phyloP scores from a whole-genome alignment of 2,113 vertebrate genomes.

The Peromyscus polionotus region DNA sequence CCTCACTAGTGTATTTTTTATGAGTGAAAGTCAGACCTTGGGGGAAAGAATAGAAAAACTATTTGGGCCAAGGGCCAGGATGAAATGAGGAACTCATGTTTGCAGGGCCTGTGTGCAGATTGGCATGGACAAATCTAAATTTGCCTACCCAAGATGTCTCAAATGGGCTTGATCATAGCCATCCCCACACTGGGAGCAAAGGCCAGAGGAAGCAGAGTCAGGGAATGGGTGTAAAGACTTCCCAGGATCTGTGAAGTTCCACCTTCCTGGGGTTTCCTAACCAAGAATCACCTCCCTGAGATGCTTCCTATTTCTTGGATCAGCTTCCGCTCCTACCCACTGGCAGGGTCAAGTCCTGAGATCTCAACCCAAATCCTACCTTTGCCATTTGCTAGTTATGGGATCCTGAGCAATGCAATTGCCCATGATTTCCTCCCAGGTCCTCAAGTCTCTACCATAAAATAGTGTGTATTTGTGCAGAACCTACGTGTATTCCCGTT shows the following conservation, averaged over 20 bases:
- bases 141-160: not conserved
- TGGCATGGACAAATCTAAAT: not conserved
- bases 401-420: too few relatives aligned
- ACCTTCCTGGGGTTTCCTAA: not conserved
- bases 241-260: fast-evolving
- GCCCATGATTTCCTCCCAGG: not conserved
- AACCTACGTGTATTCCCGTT: too few relatives aligned
- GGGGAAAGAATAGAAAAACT: not conserved
- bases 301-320: not conserved
- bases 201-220: not conserved
- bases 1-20: not conserved
- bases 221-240: not conserved
- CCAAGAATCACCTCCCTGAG: not conserved
- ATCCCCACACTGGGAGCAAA: too few relatives aligned
- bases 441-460: not conserved
- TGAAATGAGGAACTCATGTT: not conserved
- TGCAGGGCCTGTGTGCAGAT: not conserved
- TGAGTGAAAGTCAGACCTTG: not conserved
- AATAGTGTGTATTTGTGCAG: not conserved
- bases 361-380: not conserved
- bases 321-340: not conserved
- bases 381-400: not conserved
- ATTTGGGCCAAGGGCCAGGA: not conserved
- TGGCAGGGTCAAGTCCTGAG: not conserved
- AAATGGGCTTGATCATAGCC: not conserved